Evolutionary conservation across 2,797 vertebrate species (phyloP), one percentile per base, ranked within the genome.

Genomic region (Etheostoma nigrum): DNA sequence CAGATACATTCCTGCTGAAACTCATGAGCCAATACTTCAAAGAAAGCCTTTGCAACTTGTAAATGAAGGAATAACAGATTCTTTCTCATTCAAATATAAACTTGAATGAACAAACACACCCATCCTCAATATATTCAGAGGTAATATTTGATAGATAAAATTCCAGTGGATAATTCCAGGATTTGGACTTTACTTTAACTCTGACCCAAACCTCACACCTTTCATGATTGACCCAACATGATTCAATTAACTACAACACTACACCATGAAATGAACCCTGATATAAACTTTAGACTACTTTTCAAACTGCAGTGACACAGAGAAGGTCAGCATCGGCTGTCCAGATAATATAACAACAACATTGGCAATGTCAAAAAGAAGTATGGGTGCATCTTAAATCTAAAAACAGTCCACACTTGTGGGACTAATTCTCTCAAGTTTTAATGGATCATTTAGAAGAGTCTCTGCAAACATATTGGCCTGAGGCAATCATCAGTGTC

Each of bases 361-460:
- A 57, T 1, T 52, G 42, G 23, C 45, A 36, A 16, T 27, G 16
- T 13, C 47, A 48, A 25, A 52, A 47, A 47, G 16, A 47, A 6
- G 1, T 18, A 36, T 30, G 18, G 40, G 33, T 54, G 12, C 1
- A 16, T 49, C 21, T 16, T 48, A 1, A 44, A 62, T 33, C 12
- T 55, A 18, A 6, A 19, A 25, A 18, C 27, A 12, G 5, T 57
- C 16, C 13, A 53, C 30, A 12, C 42, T 51, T 1, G 0, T 19
- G 54, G 72, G 48, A 61, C 12, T 65, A 25, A 55, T 52, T 68
- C 7, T 57, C 25, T 49, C 47, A 21, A 7, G 18, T 75, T 78
- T 68, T 61, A 78, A 81, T 72, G 36, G 66, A 15, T 66, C 54
- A 27, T 72, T 78, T 49, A 72, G 55, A 51, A 53, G 25, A 74